Evolutionary conservation across 2,888 invertebrate genomes (phyloP), one percentile per base, ranked within the genome.

Genomic region (Exocentrus adspersus): DNA sequence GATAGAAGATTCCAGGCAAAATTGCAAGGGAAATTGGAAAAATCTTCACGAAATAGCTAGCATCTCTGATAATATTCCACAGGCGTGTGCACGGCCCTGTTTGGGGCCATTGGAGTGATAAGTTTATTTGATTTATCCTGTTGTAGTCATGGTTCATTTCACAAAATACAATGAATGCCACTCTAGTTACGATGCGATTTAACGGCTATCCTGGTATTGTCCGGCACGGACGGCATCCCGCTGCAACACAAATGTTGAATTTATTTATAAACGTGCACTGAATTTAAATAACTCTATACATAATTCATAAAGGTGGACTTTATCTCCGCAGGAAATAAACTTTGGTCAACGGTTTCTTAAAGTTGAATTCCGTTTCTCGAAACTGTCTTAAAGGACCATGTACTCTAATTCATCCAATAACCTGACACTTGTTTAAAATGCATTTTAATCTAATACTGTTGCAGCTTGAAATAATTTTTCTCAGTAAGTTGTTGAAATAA

Each of bases 11-110:
- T 64, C 65, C 48, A n/a, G n/a, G 60, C 71, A 74, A 75, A 73
- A 79, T 77, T 77, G 77, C 72, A 62, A 72, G 70, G 75, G 76
- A 79, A 78, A 79, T 78, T 79, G 78, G 78, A 79, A 78, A 79
- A 77, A 79, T 78, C 78, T 77, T 72, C 73, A 73, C 73, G 70
- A 71, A 78, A 77, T 76, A 73, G 76, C 76, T 64, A 64, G 67
- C 70, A 70, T 64, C 69, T 73, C 65, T 67, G 69, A 71, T 75
- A 75, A 75, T 78, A 78, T 78, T 78, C 77, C 74, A 72, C 67
- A 64, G 75, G 76, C 77, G 78, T 76, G 71, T 73, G 57, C 51
- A 58, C 64, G 65, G 66, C 69, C 68, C 51, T 61, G 57, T 65
- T 60, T 54, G 58, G 30, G 52, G 41, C 45, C 71, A 73, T 71